Percentiles rank a stretch among this genome's conserved stretches.
Evolutionary conservation across 2,797 vertebrate species (phyloP).

Genomic region (Microctenopoma stevenorrisi): DNA sequence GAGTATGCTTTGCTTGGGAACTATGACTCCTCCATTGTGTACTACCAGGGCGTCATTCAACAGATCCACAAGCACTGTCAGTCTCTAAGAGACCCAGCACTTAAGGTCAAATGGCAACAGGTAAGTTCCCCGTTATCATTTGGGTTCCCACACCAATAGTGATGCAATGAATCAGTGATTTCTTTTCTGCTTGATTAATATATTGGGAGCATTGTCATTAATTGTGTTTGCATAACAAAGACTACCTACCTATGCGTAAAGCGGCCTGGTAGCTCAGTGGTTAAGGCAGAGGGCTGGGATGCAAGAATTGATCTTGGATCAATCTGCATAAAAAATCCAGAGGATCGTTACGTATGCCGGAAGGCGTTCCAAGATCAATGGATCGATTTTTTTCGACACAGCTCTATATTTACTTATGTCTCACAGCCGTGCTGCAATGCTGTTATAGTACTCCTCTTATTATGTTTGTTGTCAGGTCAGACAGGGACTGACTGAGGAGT

Average conservation of each 20-base stretch:
- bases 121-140: constrained; percentile 70
- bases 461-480: constrained; percentile 82
- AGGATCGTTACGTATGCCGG: no score
- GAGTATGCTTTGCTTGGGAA: constrained; percentile 97
- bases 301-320: no score
- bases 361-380: no score
- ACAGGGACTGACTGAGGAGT: constrained; percentile 93
- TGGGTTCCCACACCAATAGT: neutral
- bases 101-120: constrained; percentile 95
- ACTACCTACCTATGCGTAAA: no score
- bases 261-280: no score
- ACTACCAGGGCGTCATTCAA: constrained; percentile 97
- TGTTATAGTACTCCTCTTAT: neutral
- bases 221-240: no score
- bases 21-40: constrained; percentile 96
- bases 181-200: no score
- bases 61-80: constrained; percentile 95
- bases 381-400: neutral
- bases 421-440: neutral
- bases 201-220: no score
- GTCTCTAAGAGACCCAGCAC: constrained; percentile 90
- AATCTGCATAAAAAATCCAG: no score
- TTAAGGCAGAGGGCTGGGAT: no score
- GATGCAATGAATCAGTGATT: neutral
- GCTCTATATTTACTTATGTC: neutral